These are phyloP conservation scores for Cheilosia soror DNA, from an alignment of 2,888 invertebrate species.

Conservation along the genomic window DNA sequence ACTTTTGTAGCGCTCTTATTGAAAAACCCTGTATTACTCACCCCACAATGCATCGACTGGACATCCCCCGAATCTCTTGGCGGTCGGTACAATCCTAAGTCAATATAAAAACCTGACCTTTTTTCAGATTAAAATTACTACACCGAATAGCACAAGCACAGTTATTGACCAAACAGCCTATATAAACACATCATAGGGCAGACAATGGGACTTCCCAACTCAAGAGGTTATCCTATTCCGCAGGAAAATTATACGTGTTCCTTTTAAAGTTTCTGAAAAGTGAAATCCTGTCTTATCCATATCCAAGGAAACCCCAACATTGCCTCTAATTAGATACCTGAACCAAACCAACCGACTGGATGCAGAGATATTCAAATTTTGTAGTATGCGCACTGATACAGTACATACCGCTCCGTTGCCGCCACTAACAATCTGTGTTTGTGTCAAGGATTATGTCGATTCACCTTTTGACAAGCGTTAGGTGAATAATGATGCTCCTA, in stretches of 20 bases:
- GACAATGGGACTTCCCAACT: not conserved
- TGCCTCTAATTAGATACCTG: not conserved
- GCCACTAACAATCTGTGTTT: conserved; percentile 9
- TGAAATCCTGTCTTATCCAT: not conserved
- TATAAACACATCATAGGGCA: no score
- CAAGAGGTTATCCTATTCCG: not conserved
- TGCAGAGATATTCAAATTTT: conserved; percentile 8
- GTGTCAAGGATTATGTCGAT: conserved; percentile 59
- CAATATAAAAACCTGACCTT: no score
- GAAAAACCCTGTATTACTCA: no score
- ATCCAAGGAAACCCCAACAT: not conserved
- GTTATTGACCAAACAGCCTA: no score
- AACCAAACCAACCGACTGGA: conserved; percentile 24
- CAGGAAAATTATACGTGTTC: not conserved
- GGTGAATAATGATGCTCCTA: conserved; percentile 55
- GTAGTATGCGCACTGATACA: not conserved
- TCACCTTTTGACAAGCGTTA: conserved; percentile 57
- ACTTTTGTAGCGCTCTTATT: no score
- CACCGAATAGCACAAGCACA: no score
- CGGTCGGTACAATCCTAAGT: no score
- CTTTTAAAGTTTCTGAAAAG: not conserved
- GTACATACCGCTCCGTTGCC: not conserved
- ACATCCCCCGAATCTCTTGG: no score
- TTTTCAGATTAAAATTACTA: no score
- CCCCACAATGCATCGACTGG: no score